Percentiles rank a stretch among this genome's conserved stretches.
These are phyloP conservation scores for Schrankia costaestrigalis DNA, from an alignment of 2,888 invertebrate species.

Conservation along the genomic window DNA sequence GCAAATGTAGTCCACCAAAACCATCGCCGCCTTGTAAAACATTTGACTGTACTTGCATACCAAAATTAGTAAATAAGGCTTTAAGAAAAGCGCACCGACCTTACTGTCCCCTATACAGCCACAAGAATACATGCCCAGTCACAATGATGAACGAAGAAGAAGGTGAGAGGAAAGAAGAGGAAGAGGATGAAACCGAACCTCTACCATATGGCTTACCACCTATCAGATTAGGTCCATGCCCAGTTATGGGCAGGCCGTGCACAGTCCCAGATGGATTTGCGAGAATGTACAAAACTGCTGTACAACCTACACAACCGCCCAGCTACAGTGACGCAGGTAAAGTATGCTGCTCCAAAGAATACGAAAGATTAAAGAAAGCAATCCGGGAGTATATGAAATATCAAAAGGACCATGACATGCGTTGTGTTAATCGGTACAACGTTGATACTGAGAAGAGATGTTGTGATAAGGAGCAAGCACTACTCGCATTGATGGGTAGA, in stretches of 20 bases:
- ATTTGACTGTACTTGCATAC: slow-evolving; percentile 65
- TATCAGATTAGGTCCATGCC: slow-evolving; percentile 69
- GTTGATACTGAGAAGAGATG: slow-evolving; percentile 69
- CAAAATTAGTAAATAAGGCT: slow-evolving; percentile 44
- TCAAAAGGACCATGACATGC: slow-evolving; percentile 60
- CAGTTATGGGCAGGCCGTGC: slow-evolving; percentile 69
- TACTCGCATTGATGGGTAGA: slow-evolving; percentile 57
- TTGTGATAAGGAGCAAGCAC: slow-evolving; percentile 67
- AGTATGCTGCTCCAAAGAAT: slow-evolving; percentile 73
- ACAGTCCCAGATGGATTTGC: slow-evolving; percentile 69
- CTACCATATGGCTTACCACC: slow-evolving; percentile 72
- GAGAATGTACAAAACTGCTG: slow-evolving; percentile 67
- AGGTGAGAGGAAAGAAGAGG: slow-evolving; percentile 56
- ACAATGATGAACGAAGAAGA: slow-evolving; percentile 53
- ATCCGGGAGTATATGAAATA: slow-evolving; percentile 63
- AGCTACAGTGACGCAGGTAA: slow-evolving; percentile 68
- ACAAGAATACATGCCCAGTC: slow-evolving; percentile 64
- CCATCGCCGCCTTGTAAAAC: slow-evolving; percentile 64
- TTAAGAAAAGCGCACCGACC: slow-evolving; percentile 61
- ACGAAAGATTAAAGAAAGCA: slow-evolving; percentile 68
- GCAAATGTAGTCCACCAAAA: slow-evolving; percentile 62
- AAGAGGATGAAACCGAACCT: slow-evolving; percentile 61
- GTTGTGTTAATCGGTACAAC: slow-evolving; percentile 65
- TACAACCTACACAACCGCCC: slow-evolving; percentile 49
- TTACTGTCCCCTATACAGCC: slow-evolving; percentile 65